Evolutionary conservation across 2,797 vertebrate species (phyloP), one percentile per base, ranked within the genome.

Genomic region (Phataginus tetradactyla): DNA sequence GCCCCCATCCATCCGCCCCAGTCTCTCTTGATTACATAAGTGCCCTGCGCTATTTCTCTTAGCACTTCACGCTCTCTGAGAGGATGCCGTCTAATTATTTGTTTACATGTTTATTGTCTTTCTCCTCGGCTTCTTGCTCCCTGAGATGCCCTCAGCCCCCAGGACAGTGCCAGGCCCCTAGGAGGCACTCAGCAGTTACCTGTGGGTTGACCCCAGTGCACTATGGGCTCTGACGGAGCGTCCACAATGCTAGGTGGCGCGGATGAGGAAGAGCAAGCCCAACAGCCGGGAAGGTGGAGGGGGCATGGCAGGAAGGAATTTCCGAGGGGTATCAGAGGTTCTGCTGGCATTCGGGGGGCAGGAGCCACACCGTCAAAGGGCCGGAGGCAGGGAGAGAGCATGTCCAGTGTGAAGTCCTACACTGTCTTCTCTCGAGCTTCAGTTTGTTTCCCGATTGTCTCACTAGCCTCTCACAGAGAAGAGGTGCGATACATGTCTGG

Each of bases 1-100:
- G 32, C 34, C 25, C 32, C 71, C 1, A 39, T 6, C 80, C n/a
- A 45, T 15, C 55, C 5, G 11, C n/a, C 68, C 74, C 37, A 55
- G 39, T 25, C 68, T 34, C 87, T 87, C 72, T 37, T 34, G 37
- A 85, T 88, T 81, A 78, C 81, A 4, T 77, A 86, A 86, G 81
- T 59, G 63, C 39, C 20, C 86, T 21, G 59, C 63, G 53, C 53
- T 27, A 3, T 32, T 93, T 61, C 71, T 83, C 57, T 37, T 32
- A 61, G 80, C 51, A 74, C n/a, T 27, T 55, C 27, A 20, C 57
- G n/a, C 51, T 74, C 68, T 79, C 68, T 1, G 29, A 59, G 32
- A 92, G 68, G 14, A 51, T 29, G 66, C 55, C 69, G 59, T 81
- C 93, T 96, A 90, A 96, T 96, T 95, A 80, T 95, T 75, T 96